Evolutionary conservation across 2,113 vertebrate species (phyloP), one percentile per base, ranked within the genome.

Genomic region (Oncorhynchus tshawytscha): DNA sequence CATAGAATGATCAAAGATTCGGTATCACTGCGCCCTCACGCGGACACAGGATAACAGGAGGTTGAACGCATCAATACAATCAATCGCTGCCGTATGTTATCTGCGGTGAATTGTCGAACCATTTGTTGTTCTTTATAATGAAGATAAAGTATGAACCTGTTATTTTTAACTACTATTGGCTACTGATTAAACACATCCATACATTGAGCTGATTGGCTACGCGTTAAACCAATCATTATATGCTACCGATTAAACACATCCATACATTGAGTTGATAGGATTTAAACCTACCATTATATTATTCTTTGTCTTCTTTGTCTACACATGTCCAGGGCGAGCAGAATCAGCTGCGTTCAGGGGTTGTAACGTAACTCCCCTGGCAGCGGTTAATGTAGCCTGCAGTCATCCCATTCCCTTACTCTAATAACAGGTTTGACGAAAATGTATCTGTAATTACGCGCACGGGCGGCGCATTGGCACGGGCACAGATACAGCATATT

Each of bases 331-430:
- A 78, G 84, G 75, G 76, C 67, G 81, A 88, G 80, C 80, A 71
- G 80, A 86, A 75, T 76, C 22, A 34, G 18, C 39, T 27, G 65
- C 64, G n/a, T 5, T 15, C 12, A 34, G 31, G 6, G 29, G 8
- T 48, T 82, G 89, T 91, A 91, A 90, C 84, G 84, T 90, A 90
- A 90, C 51, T 54, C 86, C 81, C 65, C 81, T 69, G 85, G 87
- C 84, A 86, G 88, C 89, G 86, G 88, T 90, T 89, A 87, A 54
- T 54, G 13, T 83, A 87, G 87, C 88, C 84, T 87, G 84, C 83
- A 92, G 87, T 87, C 84, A 82, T 89, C 88, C 91, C 87, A 90
- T 89, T 90, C 88, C 82, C 86, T 91, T 90, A 88, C 82, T 64
- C 81, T 88, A 92, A 91, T 91, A 84, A 90, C 81, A 89, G 88